Evolutionary conservation across 1,140 invertebrate species (phyloP).

Genomic region (Drosophila willistoni): DNA sequence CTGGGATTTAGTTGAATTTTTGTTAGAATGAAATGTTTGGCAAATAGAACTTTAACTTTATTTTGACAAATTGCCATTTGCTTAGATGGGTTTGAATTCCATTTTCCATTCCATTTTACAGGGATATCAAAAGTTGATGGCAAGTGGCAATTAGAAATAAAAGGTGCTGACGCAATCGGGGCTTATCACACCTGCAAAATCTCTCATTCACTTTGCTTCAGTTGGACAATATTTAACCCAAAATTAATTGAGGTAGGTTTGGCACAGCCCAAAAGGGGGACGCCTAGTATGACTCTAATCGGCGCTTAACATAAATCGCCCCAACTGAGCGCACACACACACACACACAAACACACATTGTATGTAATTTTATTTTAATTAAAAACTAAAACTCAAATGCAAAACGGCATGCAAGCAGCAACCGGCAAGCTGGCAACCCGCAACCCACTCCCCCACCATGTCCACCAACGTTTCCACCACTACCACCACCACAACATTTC

Average conservation of each 20-base stretch:
- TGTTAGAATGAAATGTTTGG: no score
- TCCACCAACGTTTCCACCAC: no score
- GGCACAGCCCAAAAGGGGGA: constrained; percentile 4
- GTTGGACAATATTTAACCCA: constrained; percentile 58
- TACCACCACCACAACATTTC: background rate
- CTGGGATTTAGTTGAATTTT: no score
- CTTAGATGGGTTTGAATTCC: no score
- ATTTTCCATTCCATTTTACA: no score
- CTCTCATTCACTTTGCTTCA: constrained; percentile 27
- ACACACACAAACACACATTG: background rate
- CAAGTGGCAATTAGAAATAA: constrained; percentile 29
- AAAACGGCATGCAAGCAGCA: constrained; percentile 45
- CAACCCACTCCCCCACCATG: background rate
- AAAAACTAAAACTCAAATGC: constrained; percentile 43
- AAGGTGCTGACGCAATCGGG: constrained; percentile 58
- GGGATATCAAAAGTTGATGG: background rate
- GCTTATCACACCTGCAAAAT: constrained; percentile 62
- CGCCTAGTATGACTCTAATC: constrained; percentile 46
- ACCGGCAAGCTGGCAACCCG: constrained; percentile 24
- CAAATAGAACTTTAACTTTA: no score
- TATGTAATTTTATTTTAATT: constrained; percentile 71
- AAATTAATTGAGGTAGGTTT: constrained; percentile 64
- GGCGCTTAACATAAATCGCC: constrained; percentile 76
- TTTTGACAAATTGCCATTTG: background rate
- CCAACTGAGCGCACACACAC: constrained; percentile 28